phyloP scores from a whole-genome alignment of 2,888 invertebrate species.

The Lutraria lutraria region DNA sequence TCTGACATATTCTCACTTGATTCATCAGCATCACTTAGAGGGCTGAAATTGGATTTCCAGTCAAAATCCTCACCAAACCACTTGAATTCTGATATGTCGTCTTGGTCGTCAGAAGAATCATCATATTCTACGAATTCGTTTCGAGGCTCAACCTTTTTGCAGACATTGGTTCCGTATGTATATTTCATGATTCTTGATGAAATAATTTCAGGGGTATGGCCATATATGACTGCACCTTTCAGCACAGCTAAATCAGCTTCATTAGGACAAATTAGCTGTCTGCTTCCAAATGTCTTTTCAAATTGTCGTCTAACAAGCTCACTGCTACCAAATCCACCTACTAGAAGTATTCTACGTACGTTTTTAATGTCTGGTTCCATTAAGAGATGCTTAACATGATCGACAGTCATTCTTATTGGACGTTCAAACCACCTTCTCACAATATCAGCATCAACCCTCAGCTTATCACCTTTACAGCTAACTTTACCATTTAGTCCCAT shows the following conservation, averaged over 20 bases:
- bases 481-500: background rate
- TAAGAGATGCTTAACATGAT: background rate
- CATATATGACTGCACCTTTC: constrained; percentile 21
- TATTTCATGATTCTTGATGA: background rate
- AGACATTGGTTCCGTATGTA: no score
- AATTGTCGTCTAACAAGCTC: background rate
- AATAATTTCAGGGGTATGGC: background rate
- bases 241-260: constrained; percentile 2
- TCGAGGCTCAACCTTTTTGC: no score
- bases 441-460: background rate
- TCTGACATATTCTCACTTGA: no score
- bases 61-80: no score
- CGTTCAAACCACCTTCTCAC: background rate
- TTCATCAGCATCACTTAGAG: no score
- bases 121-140: no score
- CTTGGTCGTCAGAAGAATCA: no score
- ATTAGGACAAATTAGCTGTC: background rate
- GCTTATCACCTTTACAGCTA: background rate
- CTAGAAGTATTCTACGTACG: background rate
- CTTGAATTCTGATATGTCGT: no score
- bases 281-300: background rate
- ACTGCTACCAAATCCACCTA: constrained; percentile 28
- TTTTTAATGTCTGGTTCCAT: background rate
- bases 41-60: no score
- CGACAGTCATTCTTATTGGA: background rate